Base-by-base conservation (phyloP, 2,113 vertebrate genomes). In the Felis chaus region DNA sequence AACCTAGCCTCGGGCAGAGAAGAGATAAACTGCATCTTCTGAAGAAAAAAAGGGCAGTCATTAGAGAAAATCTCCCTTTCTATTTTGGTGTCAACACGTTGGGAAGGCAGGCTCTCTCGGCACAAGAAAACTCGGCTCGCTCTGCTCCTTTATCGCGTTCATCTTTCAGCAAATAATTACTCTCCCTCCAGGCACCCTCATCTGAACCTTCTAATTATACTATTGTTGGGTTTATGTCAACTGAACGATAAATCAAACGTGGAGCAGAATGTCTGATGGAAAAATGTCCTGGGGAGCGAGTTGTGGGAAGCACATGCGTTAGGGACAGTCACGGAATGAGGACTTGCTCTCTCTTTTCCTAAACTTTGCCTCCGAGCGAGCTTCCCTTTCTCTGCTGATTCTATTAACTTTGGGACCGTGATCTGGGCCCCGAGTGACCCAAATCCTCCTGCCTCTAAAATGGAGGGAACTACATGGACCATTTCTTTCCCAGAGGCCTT, bases 91-190 rank as follows among this genome's bases (percentile, higher is more conserved):
- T 96, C 97, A 97, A 92, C 95, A 92, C 71, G 78, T 97, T 81
- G 48, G 96, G 97, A 98, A 88, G 97, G 95, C 69, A 81, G 5
- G 73, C 96, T 96, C 97, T 97, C 7, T 97, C 7, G 7, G 89
- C 29, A 25, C 80, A 81, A 66, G 96, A 96, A 96, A 95, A 79
- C 95, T 84, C 80, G 10, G 63, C 73, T 68, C 13, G 21, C 1
- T 14, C 7, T 33, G 48, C 33, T 91, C 14, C 86, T 88, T 98
- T 96, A 98, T 98, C 98, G 29, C 12, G 93, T 97, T 97, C 96
- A 98, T 98, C 98, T 98, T 95, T 98, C 96, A 95, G 95, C 96
- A 98, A 98, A 98, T 98, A 97, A 98, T 98, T 98, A 87, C 97
- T 31, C 15, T 92, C 84, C 97, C 83, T 97, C 89, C 87, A 53